These are phyloP conservation scores for Agrochola lota DNA, from an alignment of 2,888 invertebrate species.

Conservation along the genomic window DNA sequence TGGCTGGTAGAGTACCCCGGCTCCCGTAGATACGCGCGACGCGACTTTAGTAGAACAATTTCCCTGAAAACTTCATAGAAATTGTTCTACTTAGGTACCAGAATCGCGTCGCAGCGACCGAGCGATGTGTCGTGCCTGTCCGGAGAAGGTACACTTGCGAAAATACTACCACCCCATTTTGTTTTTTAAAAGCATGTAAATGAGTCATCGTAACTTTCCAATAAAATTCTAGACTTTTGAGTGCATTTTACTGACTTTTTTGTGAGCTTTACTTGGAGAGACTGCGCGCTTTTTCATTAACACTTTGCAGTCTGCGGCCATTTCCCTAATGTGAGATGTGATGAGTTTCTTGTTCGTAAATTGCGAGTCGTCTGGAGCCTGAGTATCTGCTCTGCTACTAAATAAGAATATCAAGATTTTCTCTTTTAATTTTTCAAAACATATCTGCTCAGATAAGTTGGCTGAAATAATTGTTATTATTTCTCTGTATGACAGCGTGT, in stretches of 20 bases:
- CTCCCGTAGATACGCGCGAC: rapidly evolving
- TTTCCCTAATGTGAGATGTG: background rate
- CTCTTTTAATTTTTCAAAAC: background rate
- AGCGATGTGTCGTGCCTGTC: background rate
- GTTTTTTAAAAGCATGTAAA: background rate
- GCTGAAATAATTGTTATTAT: background rate
- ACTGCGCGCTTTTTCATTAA: constrained; percentile 8
- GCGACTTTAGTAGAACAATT: background rate
- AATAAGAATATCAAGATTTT: background rate
- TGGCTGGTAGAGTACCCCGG: background rate
- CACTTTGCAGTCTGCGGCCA: background rate
- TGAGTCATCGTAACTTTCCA: background rate
- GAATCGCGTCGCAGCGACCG: background rate
- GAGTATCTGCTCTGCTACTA: background rate
- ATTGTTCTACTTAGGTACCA: background rate
- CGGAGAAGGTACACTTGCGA: background rate
- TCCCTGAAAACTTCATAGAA: background rate
- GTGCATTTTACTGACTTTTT: background rate
- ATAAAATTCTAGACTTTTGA: constrained; percentile 1
- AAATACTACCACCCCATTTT: background rate
- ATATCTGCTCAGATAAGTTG: background rate
- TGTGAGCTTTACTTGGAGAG: background rate
- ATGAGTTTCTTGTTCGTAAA: constrained; percentile 5
- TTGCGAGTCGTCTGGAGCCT: background rate
- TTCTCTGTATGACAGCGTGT: background rate